Evolutionary conservation across 1,140 invertebrate genomes (phyloP).

Genomic region (Homarus americanus): DNA sequence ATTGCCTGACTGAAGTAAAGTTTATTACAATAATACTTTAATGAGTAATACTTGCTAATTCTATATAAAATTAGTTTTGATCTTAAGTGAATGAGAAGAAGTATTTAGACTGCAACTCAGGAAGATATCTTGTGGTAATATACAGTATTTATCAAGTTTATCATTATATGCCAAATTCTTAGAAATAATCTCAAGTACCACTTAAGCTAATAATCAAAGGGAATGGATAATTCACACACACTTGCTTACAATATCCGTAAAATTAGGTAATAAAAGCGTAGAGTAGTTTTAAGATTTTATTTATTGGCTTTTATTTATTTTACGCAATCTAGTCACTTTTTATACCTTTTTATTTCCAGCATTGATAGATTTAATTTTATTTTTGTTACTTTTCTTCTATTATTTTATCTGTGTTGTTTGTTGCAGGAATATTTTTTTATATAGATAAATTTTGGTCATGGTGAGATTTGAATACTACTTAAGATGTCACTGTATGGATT

Average conservation of each 20-base stretch:
- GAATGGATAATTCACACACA: not conserved
- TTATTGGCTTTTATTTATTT: not conserved
- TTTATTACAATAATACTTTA: not conserved
- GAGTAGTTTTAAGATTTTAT: not conserved
- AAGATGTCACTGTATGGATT: no score
- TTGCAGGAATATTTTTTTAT: not conserved
- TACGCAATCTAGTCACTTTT: not conserved
- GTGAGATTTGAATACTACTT: no score
- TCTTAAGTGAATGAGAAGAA: not conserved
- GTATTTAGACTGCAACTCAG: not conserved
- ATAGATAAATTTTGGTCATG: slow-evolving; percentile 29
- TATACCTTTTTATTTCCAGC: not conserved
- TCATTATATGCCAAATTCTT: not conserved
- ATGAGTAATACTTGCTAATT: no score
- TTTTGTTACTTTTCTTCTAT: not conserved
- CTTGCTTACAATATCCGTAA: no score
- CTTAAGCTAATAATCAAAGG: not conserved
- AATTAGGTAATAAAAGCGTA: not conserved
- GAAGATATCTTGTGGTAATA: not conserved
- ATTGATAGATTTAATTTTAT: not conserved
- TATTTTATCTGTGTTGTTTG: not conserved
- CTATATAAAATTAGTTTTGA: not conserved
- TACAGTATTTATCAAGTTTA: not conserved
- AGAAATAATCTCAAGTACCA: not conserved
- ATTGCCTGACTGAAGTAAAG: not conserved